Conservation (phyloP, 2,797 vertebrate genomes). For the Anas bernieri region DNA sequence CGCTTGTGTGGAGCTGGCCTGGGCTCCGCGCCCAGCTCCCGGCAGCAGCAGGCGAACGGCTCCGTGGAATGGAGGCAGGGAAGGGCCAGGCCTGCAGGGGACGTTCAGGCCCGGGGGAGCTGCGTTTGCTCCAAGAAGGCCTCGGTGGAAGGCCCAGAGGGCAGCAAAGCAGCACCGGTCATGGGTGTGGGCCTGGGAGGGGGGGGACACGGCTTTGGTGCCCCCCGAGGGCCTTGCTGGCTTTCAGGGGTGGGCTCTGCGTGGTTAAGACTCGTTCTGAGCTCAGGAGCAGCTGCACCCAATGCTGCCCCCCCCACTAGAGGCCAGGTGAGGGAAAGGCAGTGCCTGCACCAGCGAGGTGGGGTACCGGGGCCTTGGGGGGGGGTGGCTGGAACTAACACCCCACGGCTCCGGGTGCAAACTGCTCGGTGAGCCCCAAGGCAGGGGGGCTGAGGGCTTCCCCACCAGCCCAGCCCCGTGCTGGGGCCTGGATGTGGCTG, state of each 20-base stretch:
- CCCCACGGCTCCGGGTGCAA: no score
- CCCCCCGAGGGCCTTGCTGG: accelerated
- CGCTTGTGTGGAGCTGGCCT: neutral
- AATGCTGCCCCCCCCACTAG: neutral
- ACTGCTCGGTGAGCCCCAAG: neutral
- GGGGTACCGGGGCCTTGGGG: neutral
- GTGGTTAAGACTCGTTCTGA: accelerated
- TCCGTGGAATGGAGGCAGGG: no score
- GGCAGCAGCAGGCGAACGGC: accelerated
- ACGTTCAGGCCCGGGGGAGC: neutral
- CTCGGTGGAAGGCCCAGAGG: accelerated
- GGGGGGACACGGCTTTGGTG: neutral
- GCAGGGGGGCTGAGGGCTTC: neutral
- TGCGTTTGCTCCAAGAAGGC: accelerated
- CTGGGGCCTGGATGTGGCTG: neutral
- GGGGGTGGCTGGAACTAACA: accelerated
- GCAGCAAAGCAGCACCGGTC: neutral
- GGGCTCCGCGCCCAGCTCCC: neutral
- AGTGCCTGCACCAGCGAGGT: neutral
- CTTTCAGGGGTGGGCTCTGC: accelerated
- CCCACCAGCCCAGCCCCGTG: no score
- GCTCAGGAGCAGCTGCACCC: accelerated
- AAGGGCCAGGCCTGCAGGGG: neutral
- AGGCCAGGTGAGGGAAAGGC: neutral
- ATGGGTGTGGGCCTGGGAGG: accelerated